Percentiles rank a stretch among this genome's conserved stretches.
Evolutionary conservation across 2,113 vertebrate genomes (phyloP).

Genomic region (Capricornis sumatraensis): DNA sequence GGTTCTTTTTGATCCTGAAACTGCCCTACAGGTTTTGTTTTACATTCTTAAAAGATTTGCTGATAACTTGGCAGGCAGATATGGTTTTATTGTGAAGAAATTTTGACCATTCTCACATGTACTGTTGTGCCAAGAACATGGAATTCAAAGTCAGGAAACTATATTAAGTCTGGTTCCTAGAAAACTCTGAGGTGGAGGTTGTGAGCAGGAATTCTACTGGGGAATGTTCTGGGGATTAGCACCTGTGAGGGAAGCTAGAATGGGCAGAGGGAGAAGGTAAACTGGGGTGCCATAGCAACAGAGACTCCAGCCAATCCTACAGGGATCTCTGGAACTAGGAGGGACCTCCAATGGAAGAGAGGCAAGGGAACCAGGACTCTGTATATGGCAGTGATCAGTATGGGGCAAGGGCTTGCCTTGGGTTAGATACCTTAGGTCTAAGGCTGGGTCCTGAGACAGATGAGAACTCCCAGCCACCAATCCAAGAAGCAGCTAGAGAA

Average conservation of each 20-base stretch:
- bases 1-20: constrained; percentile 61
- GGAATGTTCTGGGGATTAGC: not conserved
- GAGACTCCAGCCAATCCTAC: not conserved
- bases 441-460: not conserved
- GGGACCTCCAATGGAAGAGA: not conserved
- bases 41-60: constrained; percentile 39
- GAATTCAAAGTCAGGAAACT: not conserved
- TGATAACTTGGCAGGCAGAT: constrained; percentile 49
- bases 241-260: not conserved
- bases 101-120: not conserved
- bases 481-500: not conserved
- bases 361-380: not conserved
- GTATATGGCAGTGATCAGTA: not conserved
- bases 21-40: constrained; percentile 41
- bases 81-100: constrained; percentile 11
- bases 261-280: not conserved
- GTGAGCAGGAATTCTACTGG: not conserved
- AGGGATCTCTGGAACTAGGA: not conserved
- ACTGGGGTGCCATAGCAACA: not conserved
- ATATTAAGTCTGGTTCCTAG: not conserved
- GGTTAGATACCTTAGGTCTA: not conserved
- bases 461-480: not conserved
- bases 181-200: not conserved
- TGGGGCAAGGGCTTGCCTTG: not conserved
- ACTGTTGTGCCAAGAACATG: constrained; percentile 28